A percentile compares a stretch with the other conserved stretches of the same genome.
Evolutionary conservation across 2,888 invertebrate genomes (phyloP).

Genomic region (Rhimphoctona megacephalus): DNA sequence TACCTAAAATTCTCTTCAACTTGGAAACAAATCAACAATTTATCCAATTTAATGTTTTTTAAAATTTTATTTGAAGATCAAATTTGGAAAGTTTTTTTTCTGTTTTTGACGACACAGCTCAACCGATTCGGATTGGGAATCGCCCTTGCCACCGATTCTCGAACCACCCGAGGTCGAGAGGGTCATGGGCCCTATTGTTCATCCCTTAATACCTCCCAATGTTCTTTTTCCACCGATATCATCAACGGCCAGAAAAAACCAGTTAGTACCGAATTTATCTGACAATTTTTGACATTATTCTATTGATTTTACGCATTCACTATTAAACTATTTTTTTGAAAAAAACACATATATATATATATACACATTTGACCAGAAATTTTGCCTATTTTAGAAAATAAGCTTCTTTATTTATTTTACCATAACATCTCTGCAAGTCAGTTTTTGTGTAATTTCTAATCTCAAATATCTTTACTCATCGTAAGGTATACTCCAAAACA

Average conservation of each 20-base stretch:
- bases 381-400: background rate
- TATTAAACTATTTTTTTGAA: background rate
- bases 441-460: no score
- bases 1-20: no score
- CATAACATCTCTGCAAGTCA: no score
- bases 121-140: constrained; percentile 80
- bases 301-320: constrained; percentile 13
- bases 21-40: background rate
- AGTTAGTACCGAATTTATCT: constrained; percentile 68
- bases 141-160: constrained; percentile 80
- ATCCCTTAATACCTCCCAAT: constrained; percentile 77
- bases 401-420: background rate
- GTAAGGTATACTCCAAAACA: no score
- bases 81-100: constrained; percentile 22
- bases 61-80: background rate
- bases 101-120: constrained; percentile 73
- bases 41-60: no score
- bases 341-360: no score
- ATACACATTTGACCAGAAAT: background rate
- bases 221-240: constrained; percentile 81
- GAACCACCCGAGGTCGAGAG: constrained; percentile 79
- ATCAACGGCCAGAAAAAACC: constrained; percentile 69
- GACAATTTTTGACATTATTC: background rate
- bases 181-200: constrained; percentile 79
- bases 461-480: no score